A percentile compares a stretch with the other conserved stretches of the same genome.
These are phyloP conservation scores for Hippopotamyrus pictus DNA, from an alignment of 2,797 vertebrate genomes.

Conservation along the genomic window DNA sequence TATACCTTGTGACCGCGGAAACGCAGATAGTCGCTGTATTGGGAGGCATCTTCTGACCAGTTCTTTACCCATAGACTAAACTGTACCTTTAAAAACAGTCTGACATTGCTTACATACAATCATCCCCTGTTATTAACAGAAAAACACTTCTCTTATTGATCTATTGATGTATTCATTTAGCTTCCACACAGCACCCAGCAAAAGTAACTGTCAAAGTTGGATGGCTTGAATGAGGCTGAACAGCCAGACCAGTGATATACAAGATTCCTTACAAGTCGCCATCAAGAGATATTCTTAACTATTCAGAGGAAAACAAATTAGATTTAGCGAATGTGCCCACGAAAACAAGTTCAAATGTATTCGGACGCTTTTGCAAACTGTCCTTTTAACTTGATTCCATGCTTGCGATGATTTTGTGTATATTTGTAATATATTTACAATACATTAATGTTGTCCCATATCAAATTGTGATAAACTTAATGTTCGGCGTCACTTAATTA, in stretches of 20 bases:
- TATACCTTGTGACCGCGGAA: background rate
- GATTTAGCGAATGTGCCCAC: background rate
- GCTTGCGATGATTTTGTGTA: background rate
- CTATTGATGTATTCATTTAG: background rate
- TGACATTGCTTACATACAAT: background rate
- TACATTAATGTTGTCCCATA: conserved; percentile 1
- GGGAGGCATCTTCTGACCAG: background rate
- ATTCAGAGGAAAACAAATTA: background rate
- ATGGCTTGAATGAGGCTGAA: background rate
- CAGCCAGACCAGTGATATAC: background rate
- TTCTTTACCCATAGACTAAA: background rate
- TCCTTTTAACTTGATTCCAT: background rate
- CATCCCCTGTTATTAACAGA: background rate
- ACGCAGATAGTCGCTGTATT: background rate
- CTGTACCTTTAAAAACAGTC: background rate
- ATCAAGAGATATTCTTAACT: background rate
- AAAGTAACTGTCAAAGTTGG: background rate
- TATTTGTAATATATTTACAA: background rate
- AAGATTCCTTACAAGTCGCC: background rate
- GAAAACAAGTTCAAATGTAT: background rate
- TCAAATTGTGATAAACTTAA: background rate
- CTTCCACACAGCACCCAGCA: background rate
- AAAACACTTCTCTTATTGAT: background rate
- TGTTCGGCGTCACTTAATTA: background rate
- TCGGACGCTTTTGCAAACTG: background rate